These are phyloP conservation scores for Pan troglodytes DNA, from an alignment of 2,113 vertebrate genomes.

Conservation along the genomic window DNA sequence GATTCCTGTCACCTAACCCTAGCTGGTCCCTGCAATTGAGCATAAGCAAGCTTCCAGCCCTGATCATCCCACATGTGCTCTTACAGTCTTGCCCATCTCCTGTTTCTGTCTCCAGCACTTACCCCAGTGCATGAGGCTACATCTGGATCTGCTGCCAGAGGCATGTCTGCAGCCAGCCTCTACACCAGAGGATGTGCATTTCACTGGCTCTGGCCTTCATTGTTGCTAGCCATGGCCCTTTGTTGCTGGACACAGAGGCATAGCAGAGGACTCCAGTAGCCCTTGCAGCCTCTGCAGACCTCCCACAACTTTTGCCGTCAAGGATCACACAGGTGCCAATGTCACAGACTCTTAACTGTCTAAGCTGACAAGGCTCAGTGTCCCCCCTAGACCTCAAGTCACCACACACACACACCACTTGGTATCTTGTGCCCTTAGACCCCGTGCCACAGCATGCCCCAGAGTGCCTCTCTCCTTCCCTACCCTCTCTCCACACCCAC, in stretches of 20 bases:
- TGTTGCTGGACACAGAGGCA: neutral
- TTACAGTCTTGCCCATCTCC: neutral
- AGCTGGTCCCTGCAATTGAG: neutral
- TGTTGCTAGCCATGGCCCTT: neutral
- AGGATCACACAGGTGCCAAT: neutral
- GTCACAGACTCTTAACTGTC: neutral
- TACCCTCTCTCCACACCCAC: neutral
- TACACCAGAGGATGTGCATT: neutral
- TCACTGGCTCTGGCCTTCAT: neutral
- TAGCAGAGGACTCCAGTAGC: neutral
- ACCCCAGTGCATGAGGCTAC: neutral
- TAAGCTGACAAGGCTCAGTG: neutral
- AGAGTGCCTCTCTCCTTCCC: neutral
- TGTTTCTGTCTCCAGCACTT: neutral
- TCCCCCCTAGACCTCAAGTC: neutral
- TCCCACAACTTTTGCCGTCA: neutral
- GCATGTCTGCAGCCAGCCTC: neutral
- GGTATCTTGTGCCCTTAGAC: neutral
- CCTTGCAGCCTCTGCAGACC: neutral
- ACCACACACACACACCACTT: neutral
- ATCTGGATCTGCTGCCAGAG: neutral
- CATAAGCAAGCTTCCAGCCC: neutral
- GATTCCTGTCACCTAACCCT: neutral
- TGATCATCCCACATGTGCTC: neutral
- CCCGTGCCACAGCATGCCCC: neutral